phyloP scores from a whole-genome alignment of 2,113 vertebrate genomes.

The Chionomys nivalis region DNA sequence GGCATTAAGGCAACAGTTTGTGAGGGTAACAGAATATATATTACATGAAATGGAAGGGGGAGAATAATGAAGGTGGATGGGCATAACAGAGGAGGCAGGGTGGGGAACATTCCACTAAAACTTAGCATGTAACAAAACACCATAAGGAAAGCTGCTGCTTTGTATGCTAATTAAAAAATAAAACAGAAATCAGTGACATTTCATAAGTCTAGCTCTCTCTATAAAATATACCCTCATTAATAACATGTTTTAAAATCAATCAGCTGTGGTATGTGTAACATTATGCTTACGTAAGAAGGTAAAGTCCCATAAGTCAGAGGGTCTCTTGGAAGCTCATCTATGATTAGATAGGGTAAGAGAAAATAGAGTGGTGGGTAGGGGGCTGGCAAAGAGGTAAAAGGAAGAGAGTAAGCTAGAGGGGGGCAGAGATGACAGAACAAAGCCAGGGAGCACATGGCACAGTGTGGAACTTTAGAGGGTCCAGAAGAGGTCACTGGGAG shows the following conservation, averaged over 20 bases:
- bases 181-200: background rate
- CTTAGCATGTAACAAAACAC: background rate
- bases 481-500: background rate
- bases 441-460: background rate
- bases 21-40: background rate
- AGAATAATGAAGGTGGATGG: too few species aligned
- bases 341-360: background rate
- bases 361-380: background rate
- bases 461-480: rapidly evolving
- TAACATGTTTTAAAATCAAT: constrained; percentile 4
- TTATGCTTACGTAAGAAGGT: background rate
- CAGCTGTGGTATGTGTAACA: background rate
- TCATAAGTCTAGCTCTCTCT: background rate
- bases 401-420: background rate
- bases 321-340: background rate
- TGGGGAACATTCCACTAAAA: background rate
- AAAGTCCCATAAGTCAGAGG: background rate
- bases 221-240: background rate
- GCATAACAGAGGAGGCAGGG: background rate
- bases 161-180: background rate
- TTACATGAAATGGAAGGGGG: background rate
- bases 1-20: background rate
- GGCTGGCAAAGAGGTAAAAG: background rate
- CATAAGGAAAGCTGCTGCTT: background rate
- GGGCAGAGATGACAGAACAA: background rate